Percentiles rank a stretch among this genome's conserved stretches.
phyloP scores from a whole-genome alignment of 30 jellyfish, hydroid and myxozoan species.

The Aurelia aurita region DNA sequence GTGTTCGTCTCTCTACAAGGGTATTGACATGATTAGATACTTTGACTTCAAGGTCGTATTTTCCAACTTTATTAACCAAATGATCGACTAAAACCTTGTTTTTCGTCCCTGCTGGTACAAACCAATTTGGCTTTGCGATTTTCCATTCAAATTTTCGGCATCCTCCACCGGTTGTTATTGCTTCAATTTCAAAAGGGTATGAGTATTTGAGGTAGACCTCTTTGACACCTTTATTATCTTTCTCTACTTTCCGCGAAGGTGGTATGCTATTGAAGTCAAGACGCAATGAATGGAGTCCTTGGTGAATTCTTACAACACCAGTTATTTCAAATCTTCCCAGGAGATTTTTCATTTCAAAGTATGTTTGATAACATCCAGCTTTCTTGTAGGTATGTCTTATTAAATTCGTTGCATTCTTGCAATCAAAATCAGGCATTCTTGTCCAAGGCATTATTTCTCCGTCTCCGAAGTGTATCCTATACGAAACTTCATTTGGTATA shows the following conservation, averaged over 20 bases:
- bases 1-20: neutral
- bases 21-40: constrained; percentile 14
- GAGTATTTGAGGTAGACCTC: constrained; percentile 10
- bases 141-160: constrained; percentile 51
- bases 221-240: neutral
- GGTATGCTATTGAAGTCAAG: constrained; percentile 23
- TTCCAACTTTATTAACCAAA: neutral
- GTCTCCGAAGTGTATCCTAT: constrained; percentile 48
- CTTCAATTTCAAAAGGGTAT: constrained; percentile 35
- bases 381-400: constrained; percentile 22
- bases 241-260: neutral
- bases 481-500: neutral
- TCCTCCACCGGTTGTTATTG: constrained; percentile 49
- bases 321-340: constrained; percentile 17
- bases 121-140: constrained; percentile 16
- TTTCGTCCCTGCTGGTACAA: neutral
- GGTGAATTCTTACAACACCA: constrained; percentile 5
- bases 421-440: neutral
- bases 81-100: constrained; percentile 10
- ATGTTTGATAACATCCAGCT: constrained; percentile 43
- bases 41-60: constrained; percentile 20
- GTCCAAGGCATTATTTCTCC: constrained; percentile 44
- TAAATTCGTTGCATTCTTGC: neutral
- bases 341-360: constrained; percentile 32
- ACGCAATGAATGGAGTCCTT: neutral